Conservation (phyloP, 2,888 invertebrate species). For the Thysanoteuthis rhombus region DNA sequence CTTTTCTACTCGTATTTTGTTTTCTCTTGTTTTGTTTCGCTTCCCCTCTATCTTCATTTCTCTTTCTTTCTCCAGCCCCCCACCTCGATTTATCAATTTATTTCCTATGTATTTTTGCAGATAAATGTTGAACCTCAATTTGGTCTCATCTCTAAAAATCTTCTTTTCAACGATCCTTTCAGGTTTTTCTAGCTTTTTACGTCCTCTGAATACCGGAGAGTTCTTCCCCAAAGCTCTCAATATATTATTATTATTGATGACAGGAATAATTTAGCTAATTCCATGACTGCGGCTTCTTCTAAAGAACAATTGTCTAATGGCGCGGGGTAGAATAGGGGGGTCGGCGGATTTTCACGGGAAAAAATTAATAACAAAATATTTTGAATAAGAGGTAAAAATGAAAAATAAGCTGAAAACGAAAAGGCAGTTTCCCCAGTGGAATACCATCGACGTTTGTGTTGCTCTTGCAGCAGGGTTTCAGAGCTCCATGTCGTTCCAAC, state of each 20-base stretch:
- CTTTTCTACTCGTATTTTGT: not conserved
- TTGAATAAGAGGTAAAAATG: not conserved
- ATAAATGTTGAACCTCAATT: not conserved
- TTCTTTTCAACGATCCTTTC: constrained; percentile 12
- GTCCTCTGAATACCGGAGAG: not conserved
- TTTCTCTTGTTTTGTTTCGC: not conserved
- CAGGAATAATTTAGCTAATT: constrained; percentile 12
- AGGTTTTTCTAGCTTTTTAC: constrained; percentile 12
- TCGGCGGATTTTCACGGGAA: not conserved
- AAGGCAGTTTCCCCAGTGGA: not conserved
- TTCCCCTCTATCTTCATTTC: not conserved
- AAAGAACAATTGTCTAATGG: constrained; percentile 12
- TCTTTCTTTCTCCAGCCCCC: not conserved
- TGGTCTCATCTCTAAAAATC: not conserved
- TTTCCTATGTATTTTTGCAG: not conserved
- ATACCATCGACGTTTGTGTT: not conserved
- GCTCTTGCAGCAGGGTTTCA: not conserved
- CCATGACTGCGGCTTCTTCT: not conserved
- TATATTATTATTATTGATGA: not conserved
- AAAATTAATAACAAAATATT: not conserved
- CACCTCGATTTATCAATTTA: not conserved
- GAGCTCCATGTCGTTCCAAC: not conserved
- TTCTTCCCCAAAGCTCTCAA: not conserved
- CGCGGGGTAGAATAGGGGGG: not conserved
- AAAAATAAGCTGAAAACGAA: not conserved